These are phyloP conservation scores for Puffinus mauretanicus DNA, from an alignment of 2,113 vertebrate species.

Conservation along the genomic window DNA sequence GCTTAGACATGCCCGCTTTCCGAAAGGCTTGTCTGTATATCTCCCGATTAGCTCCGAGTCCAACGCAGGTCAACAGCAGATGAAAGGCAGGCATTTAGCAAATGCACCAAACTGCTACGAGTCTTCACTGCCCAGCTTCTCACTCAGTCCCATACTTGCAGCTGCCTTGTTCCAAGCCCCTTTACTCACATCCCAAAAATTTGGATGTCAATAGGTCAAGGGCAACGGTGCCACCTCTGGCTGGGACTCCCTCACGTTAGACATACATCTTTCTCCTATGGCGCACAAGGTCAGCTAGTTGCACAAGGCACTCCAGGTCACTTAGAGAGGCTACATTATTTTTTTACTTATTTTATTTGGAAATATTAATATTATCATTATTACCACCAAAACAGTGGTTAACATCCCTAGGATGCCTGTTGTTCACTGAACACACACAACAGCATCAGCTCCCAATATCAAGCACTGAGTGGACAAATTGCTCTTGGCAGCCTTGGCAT, in stretches of 20 bases:
- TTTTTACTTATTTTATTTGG: neutral
- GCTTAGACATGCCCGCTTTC: neutral
- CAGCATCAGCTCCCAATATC: neutral
- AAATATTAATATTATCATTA: no score
- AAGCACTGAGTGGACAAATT: neutral
- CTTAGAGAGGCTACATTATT: neutral
- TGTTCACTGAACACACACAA: neutral
- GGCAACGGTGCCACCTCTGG: neutral
- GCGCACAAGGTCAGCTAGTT: neutral
- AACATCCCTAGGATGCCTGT: neutral
- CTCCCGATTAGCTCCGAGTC: neutral
- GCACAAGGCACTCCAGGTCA: neutral
- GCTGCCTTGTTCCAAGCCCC: neutral
- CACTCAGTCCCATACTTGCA: neutral
- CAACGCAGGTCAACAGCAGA: neutral
- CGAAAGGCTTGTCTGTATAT: neutral
- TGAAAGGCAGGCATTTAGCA: neutral
- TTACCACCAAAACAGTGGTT: neutral
- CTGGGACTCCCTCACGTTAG: fast-evolving
- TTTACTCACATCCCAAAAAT: neutral
- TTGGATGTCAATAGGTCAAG: neutral
- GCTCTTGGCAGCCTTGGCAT: neutral
- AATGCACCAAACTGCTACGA: neutral
- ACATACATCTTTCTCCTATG: neutral
- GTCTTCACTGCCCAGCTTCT: neutral